These are phyloP conservation scores for Calliopsis andreniformis DNA, from an alignment of 1,140 invertebrate genomes.

Conservation along the genomic window DNA sequence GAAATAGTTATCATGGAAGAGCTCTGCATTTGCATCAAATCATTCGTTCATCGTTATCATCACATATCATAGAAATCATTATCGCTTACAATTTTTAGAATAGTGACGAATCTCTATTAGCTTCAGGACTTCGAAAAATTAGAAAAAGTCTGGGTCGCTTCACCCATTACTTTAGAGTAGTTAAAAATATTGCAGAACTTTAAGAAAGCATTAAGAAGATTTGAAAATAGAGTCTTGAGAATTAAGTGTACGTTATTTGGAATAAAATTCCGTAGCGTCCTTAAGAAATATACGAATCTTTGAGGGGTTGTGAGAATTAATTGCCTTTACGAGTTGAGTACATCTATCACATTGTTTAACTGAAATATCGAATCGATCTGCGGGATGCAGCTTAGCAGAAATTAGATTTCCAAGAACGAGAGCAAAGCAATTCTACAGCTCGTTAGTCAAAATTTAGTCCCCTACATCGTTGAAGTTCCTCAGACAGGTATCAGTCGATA, in stretches of 20 bases:
- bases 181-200: neutral
- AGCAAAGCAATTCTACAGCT: too few species aligned
- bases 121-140: too few species aligned
- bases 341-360: too few species aligned
- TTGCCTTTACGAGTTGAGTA: neutral
- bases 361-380: neutral
- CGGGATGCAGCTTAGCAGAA: neutral
- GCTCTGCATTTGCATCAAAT: too few species aligned
- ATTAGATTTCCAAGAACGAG: neutral
- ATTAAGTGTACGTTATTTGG: neutral
- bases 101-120: too few species aligned
- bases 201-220: neutral
- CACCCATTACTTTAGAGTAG: neutral
- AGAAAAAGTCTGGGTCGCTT: neutral
- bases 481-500: conserved; percentile 31
- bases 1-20: too few species aligned
- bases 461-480: neutral
- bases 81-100: too few species aligned
- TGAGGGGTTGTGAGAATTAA: too few species aligned
- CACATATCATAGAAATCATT: too few species aligned
- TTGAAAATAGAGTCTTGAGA: neutral
- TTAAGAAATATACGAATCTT: conserved; percentile 45
- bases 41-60: too few species aligned
- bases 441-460: conserved; percentile 32
- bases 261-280: conserved; percentile 28